Conservation (phyloP, 2,113 vertebrate species). For the Euleptes europaea region DNA sequence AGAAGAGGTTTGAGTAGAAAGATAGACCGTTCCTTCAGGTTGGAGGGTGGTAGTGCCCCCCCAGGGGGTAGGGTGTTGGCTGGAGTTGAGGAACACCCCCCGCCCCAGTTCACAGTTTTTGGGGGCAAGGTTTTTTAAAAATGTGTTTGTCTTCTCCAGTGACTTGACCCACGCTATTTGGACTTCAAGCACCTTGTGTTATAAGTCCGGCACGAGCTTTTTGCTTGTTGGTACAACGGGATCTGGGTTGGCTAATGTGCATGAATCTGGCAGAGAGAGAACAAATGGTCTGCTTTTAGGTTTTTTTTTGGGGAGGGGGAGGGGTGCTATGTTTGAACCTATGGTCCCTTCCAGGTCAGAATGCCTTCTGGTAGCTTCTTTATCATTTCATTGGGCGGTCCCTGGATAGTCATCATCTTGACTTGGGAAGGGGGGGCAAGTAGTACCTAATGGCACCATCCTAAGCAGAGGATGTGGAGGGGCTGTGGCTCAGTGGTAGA, state of each 20-base stretch:
- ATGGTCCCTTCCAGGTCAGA: no score
- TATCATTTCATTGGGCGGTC: no score
- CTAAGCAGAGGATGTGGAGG: no score
- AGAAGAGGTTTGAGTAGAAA: background rate
- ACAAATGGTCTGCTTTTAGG: background rate
- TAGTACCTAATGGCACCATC: no score
- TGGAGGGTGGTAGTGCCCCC: background rate
- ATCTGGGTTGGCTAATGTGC: background rate
- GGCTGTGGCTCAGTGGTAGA: no score
- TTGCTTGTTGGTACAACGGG: background rate
- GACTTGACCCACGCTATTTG: background rate
- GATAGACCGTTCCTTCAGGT: background rate
- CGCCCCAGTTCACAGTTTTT: background rate
- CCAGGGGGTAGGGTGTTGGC: background rate
- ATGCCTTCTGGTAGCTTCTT: no score
- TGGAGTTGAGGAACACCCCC: no score
- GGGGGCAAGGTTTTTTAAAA: no score
- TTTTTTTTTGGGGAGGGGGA: no score
- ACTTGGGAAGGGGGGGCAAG: no score
- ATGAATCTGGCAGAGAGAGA: background rate
- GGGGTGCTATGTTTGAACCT: no score
- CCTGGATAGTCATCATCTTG: no score
- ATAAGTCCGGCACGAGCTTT: background rate
- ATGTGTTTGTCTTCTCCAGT: background rate
- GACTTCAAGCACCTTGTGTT: background rate